Base-by-base conservation (phyloP, 2,113 vertebrate genomes). In the Sus scrofa region DNA sequence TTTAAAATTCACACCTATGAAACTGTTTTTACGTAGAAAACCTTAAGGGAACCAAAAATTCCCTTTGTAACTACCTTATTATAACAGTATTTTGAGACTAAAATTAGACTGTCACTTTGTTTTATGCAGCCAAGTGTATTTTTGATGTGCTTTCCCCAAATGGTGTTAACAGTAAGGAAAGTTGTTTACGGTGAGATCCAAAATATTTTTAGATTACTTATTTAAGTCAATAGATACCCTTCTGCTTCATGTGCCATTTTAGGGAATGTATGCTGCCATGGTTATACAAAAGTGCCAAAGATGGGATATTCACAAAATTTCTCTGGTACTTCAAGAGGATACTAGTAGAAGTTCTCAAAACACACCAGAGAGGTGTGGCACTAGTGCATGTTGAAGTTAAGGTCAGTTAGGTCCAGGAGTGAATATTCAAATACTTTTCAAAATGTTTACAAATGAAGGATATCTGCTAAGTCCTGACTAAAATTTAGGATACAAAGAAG, bases 121-220 rank as follows among this genome's bases (percentile, higher is more conserved):
- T 96, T 97, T 81, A 96, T 89, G 34, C 3, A 93, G 54, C 52
- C n/a, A 96, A 94, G 20, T 71, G 1, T 89, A 92, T 85, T 96
- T 97, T 91, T 97, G 24, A 95, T 94, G n/a, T 87, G 86, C 44
- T 93, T 96, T 87, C 52, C 26, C 50, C 15, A 96, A 97, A 96
- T 90, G 70, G 60, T 81, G 15, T 92, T 96, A 96, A 81, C 54
- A 98, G 82, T 50, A 77, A 94, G 74, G 30, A n/a, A 87, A 95
- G 32, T 93, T 96, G 89, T 95, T 97, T 96, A 95, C 89, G 30
- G 91, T 73, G 67, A 91, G 60, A 94, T 92, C n/a, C 32, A 95
- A 96, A 97, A 96, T 91, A 97, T 95, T 96, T 97, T 97, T 96
- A 96, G 94, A 93, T 68, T 87, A 70, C 91, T 94, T 97, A 91